A percentile compares a stretch with the other conserved stretches of the same genome.
phyloP scores from a whole-genome alignment of 2,888 invertebrate genomes.

The Cylindroiulus punctatus region DNA sequence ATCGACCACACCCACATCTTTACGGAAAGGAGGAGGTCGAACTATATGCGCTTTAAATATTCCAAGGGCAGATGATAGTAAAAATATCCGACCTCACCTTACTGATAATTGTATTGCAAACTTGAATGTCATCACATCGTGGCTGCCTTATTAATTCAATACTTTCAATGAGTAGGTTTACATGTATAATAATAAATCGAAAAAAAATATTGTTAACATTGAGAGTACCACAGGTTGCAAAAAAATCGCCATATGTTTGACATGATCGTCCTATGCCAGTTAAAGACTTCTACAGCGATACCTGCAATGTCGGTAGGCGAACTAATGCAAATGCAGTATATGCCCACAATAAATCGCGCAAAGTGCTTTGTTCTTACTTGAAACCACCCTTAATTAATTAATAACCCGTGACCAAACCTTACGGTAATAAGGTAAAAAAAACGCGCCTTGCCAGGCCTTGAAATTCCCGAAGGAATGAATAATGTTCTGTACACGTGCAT shows the following conservation, averaged over 20 bases:
- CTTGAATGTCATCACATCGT: background rate
- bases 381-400: slow-evolving; percentile 31
- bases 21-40: background rate
- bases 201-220: background rate
- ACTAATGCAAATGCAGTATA: background rate
- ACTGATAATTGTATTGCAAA: background rate
- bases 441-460: background rate
- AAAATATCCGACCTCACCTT: slow-evolving; percentile 26
- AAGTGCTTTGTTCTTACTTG: background rate
- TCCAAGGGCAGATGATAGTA: background rate
- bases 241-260: background rate
- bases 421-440: background rate
- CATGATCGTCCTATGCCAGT: background rate
- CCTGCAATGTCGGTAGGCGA: background rate
- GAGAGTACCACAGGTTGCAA: background rate
- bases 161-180: background rate
- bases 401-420: background rate
- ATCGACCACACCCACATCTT: background rate
- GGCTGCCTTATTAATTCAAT: background rate
- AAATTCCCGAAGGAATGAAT: slow-evolving; percentile 4
- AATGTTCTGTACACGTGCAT: background rate
- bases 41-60: background rate
- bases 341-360: background rate
- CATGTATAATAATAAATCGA: slow-evolving; percentile 16
- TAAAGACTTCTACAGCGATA: too few relatives aligned